Percentiles rank a stretch among this genome's conserved stretches.
phyloP scores from a whole-genome alignment of 1,140 invertebrate genomes.

The Atopsyche davidsoni region DNA sequence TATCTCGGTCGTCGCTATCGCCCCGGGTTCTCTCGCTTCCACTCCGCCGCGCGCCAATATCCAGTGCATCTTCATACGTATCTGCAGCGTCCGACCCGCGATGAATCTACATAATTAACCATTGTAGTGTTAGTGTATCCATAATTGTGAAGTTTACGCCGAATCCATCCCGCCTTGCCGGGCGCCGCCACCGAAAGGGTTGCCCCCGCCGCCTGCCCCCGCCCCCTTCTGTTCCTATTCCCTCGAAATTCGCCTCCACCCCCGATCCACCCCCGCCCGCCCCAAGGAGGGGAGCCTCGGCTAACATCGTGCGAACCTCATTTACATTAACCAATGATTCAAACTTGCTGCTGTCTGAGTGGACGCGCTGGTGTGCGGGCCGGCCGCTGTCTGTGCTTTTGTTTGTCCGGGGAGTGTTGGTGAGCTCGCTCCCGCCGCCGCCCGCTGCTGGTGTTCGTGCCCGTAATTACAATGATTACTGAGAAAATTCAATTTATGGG shows the following conservation, averaged over 20 bases:
- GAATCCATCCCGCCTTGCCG: slow-evolving; percentile 7
- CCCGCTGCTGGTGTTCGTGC: neutral
- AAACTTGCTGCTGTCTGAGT: slow-evolving; percentile 27
- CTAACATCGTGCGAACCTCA: slow-evolving; percentile 30
- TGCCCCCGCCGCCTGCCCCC: neutral
- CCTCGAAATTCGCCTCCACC: slow-evolving; percentile 4
- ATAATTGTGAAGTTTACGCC: slow-evolving; percentile 30
- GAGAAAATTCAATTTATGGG: too few relatives aligned
- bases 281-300: slow-evolving; percentile 9
- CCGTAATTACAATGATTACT: slow-evolving; percentile 16
- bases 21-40: too few relatives aligned
- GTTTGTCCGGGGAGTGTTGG: slow-evolving; percentile 9
- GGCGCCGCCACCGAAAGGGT: slow-evolving; percentile 10
- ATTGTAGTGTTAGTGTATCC: slow-evolving; percentile 28
- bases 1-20: too few relatives aligned
- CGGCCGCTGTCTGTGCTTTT: slow-evolving; percentile 14
- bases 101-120: slow-evolving; percentile 30
- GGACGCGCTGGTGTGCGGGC: slow-evolving; percentile 4
- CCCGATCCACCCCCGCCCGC: neutral
- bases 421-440: neutral
- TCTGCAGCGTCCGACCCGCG: too few relatives aligned
- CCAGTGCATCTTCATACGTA: too few relatives aligned
- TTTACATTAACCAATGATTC: slow-evolving; percentile 33
- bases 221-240: slow-evolving; percentile 8
- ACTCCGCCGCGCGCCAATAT: too few relatives aligned